These are phyloP conservation scores for Oenanthe oenanthe DNA, from an alignment of 2,113 vertebrate species.

Conservation along the genomic window DNA sequence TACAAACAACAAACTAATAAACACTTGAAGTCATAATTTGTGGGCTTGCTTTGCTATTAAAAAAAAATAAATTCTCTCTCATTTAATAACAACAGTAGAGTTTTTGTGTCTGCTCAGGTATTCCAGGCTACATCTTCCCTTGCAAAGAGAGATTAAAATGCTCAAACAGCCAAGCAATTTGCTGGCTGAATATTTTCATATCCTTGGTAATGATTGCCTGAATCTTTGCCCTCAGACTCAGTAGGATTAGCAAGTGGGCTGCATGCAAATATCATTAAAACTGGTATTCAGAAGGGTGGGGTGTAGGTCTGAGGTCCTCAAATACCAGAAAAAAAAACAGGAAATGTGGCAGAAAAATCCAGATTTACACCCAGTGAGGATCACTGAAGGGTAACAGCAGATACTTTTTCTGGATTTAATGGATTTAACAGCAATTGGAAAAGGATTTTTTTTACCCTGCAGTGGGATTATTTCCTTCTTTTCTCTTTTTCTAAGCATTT, in stretches of 20 bases:
- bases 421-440: not conserved
- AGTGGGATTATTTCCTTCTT: not conserved
- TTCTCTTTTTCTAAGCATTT: not conserved
- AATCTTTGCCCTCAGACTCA: conserved; percentile 21
- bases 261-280: not conserved
- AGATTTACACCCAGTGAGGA: not conserved
- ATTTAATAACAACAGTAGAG: not conserved
- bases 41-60: not conserved
- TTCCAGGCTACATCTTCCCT: not conserved
- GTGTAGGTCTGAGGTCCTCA: not conserved
- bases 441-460: not conserved
- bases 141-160: conserved; percentile 21
- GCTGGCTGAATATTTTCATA: conserved; percentile 45
- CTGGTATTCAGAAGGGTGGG: not conserved
- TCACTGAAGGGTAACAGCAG: not conserved
- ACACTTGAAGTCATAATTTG: not conserved
- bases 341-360: not conserved
- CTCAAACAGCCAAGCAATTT: conserved; percentile 30
- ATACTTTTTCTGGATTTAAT: not conserved
- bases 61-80: not conserved
- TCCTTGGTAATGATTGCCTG: conserved; percentile 1
- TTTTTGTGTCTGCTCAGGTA: not conserved
- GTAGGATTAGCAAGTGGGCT: not conserved
- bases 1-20: not conserved
- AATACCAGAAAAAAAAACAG: not conserved